Evolutionary conservation across 2,113 vertebrate genomes (phyloP).

Genomic region (Oncorhynchus gorbuscha): DNA sequence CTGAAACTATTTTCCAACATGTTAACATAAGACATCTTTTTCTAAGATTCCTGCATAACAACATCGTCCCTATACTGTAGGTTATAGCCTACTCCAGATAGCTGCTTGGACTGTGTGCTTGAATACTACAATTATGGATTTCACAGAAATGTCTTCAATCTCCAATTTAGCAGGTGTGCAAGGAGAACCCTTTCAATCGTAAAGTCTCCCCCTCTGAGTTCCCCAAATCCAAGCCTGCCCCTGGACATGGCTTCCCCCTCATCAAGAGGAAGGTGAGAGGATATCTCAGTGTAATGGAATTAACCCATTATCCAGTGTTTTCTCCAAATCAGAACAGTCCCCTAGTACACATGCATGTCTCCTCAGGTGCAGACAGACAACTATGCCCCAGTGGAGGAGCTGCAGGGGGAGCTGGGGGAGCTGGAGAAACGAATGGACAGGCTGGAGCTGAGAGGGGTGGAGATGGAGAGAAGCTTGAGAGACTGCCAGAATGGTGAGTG

Average conservation of each 20-base stretch:
- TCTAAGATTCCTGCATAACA: background rate
- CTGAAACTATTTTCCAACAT: background rate
- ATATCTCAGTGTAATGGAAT: background rate
- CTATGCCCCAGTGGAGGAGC: conserved; percentile 77
- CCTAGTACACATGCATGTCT: background rate
- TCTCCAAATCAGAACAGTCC: background rate
- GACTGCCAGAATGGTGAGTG: conserved; percentile 72
- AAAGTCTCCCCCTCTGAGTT: conserved; percentile 66
- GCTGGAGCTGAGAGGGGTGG: conserved; percentile 82
- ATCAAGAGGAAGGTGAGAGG: conserved; percentile 89
- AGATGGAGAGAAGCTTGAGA: conserved; percentile 84
- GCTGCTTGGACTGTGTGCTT: background rate
- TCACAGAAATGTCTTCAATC: background rate
- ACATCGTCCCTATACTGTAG: background rate
- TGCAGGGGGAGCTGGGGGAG: conserved; percentile 79
- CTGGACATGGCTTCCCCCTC: conserved; percentile 87
- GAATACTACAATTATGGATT: background rate
- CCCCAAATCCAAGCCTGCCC: conserved; percentile 76
- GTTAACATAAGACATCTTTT: background rate
- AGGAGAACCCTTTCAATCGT: conserved; percentile 82
- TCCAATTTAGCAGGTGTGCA: conserved; percentile 72
- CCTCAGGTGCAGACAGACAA: conserved; percentile 85
- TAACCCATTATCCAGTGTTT: background rate
- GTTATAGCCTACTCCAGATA: background rate
- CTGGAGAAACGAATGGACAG: conserved; percentile 81